These are phyloP conservation scores for Aldrovandia affinis DNA, from an alignment of 2,797 vertebrate species.

Conservation along the genomic window DNA sequence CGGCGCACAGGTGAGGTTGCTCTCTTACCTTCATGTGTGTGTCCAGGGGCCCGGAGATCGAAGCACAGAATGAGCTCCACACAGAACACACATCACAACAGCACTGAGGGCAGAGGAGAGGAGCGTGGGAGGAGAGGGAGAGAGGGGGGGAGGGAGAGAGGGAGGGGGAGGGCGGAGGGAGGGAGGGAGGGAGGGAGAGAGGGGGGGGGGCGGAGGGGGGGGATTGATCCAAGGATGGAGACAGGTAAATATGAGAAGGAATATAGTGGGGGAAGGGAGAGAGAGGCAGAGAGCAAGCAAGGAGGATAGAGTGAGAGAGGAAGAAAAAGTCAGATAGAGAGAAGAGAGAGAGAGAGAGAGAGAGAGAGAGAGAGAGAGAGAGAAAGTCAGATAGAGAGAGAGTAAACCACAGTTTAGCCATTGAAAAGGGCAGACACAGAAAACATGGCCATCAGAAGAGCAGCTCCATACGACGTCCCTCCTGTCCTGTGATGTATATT, in stretches of 20 bases:
- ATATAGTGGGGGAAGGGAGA: not conserved
- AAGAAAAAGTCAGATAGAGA: too few relatives aligned
- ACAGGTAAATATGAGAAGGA: not conserved
- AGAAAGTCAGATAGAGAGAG: too few relatives aligned
- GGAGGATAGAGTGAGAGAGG: not conserved
- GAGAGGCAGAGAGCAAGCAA: not conserved
- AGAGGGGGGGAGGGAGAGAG: not conserved
- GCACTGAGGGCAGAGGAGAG: not conserved
- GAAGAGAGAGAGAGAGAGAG: not conserved
- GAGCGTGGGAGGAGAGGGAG: too few relatives aligned
- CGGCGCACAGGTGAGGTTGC: not conserved
- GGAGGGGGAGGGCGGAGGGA: not conserved
- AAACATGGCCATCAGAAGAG: too few relatives aligned
- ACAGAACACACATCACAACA: too few relatives aligned
- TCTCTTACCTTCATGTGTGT: not conserved
- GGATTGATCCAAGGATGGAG: not conserved
- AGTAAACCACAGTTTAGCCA: too few relatives aligned
- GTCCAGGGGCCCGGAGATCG: too few relatives aligned
- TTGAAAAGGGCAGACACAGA: too few relatives aligned
- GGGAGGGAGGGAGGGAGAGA: not conserved
- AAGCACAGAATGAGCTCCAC: not conserved
- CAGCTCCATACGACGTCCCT: too few relatives aligned
- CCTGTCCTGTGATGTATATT: too few relatives aligned
- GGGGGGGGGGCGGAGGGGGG: not conserved
- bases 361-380: too few relatives aligned